phyloP scores from a whole-genome alignment of 2,797 vertebrate genomes.

The Bovichtus variegatus region DNA sequence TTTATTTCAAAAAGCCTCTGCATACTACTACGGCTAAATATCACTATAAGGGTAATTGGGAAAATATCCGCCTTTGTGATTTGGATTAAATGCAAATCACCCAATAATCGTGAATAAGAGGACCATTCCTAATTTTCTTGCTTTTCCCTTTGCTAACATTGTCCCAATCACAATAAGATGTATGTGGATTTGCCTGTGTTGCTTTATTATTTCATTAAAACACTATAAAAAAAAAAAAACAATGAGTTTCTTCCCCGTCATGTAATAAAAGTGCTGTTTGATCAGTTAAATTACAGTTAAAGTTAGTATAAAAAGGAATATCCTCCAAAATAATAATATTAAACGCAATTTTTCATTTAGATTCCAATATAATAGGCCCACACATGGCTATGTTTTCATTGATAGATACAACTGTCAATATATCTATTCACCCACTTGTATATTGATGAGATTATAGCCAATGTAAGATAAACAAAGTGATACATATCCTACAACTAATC shows the following conservation, averaged over 20 bases:
- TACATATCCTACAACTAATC: constrained; percentile 10
- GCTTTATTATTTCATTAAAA: not conserved
- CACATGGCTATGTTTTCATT: not conserved
- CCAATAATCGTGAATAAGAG: not conserved
- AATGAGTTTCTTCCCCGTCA: not conserved
- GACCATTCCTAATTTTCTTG: not conserved
- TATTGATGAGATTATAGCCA: constrained; percentile 7
- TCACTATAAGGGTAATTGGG: not conserved
- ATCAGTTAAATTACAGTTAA: not conserved
- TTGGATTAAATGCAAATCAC: not conserved
- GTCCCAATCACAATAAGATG: not conserved
- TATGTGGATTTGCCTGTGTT: not conserved
- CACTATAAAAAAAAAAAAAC: not conserved
- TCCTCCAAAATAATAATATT: not conserved
- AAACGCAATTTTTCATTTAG: constrained; percentile 4
- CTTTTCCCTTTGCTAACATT: not conserved
- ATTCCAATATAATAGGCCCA: not conserved
- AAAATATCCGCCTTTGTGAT: not conserved
- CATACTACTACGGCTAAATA: not conserved
- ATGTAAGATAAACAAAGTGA: not conserved
- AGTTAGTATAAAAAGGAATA: not conserved
- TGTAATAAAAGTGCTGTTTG: constrained; percentile 1
- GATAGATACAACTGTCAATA: not conserved
- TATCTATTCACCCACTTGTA: not conserved
- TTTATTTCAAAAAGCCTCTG: not conserved